Conservation (phyloP, 2,888 invertebrate species). For the Eumacrocentrus americanus region DNA sequence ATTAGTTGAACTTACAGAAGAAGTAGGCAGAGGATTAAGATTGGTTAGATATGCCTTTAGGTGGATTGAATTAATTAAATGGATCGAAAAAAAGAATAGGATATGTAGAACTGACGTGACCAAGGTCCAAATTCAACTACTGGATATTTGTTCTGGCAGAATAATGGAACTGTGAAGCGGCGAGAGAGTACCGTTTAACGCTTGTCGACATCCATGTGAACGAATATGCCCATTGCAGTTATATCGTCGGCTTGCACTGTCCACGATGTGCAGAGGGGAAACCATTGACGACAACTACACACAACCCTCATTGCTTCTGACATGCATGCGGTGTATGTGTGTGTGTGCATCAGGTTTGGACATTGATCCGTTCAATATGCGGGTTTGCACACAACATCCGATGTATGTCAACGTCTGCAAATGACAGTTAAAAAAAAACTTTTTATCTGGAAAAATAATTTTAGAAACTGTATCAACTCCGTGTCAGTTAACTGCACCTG, state of each 20-base stretch:
- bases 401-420: too few species aligned
- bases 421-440: too few species aligned
- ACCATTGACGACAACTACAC: conserved; percentile 23
- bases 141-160: background rate
- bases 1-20: too few species aligned
- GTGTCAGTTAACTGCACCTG: too few species aligned
- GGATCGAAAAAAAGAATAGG: too few species aligned
- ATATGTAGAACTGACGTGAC: too few species aligned
- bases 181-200: conserved; percentile 24
- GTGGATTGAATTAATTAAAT: too few species aligned
- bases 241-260: conserved; percentile 18
- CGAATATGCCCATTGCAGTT: conserved; percentile 28
- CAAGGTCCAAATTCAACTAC: too few species aligned
- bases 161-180: conserved; percentile 2
- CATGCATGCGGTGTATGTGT: conserved; percentile 2
- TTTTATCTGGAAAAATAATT: too few species aligned
- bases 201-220: conserved; percentile 28
- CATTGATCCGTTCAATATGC: background rate
- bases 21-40: background rate
- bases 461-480: too few species aligned
- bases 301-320: conserved; percentile 21
- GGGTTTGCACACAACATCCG: background rate
- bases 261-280: background rate
- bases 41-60: too few species aligned
- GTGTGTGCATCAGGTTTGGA: background rate